Evolutionary conservation across 2,888 invertebrate genomes (phyloP), one percentile per base, ranked within the genome.

Genomic region (Caenorhabditis virilis): DNA sequence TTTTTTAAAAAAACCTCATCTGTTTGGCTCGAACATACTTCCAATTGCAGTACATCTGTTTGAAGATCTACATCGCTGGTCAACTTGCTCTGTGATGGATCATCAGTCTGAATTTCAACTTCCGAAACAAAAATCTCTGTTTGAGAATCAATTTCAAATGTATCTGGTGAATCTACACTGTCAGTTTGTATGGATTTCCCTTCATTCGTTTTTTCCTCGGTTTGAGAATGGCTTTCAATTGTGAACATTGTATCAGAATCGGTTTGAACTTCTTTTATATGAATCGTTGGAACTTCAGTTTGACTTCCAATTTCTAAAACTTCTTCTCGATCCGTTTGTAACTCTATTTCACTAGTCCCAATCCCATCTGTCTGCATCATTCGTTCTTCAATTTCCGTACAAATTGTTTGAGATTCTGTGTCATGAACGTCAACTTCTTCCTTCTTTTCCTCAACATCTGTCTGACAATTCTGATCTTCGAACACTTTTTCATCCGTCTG

Each of bases 361-460:
- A n/a, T n/a, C n/a, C 6, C 30, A 30, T 30, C 13, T 30, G 6
- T 30, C 30, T 13, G 30, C n/a, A n/a, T n/a, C n/a, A n/a, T n/a
- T n/a, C 52, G 13, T 15, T 49, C 27, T 49, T 41, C 18, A 22
- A 41, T 15, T 51, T 25, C 20, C 30, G 13, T 30, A 9, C 48
- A 53, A 50, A 52, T 62, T 11, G 62, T 62, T 22, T 62, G 67
- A 9, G 55, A 52, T 41, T 52, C 60, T n/a, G 51, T 33, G 15
- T 57, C 50, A 20, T 50, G 46, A 18, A 56, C 53, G 39, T 53
- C 53, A 41, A 58, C 46, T 36, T 62, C 53, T n/a, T 45, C 43
- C 26, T 42, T 36, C 13, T 47, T n/a, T n/a, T n/a, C 9, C 16
- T 36, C 36, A 36, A 15, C n/a, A 13, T 43, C 45, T 43, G 38